Conservation (phyloP, 2,888 invertebrate species). For the Gerris lacustris region DNA sequence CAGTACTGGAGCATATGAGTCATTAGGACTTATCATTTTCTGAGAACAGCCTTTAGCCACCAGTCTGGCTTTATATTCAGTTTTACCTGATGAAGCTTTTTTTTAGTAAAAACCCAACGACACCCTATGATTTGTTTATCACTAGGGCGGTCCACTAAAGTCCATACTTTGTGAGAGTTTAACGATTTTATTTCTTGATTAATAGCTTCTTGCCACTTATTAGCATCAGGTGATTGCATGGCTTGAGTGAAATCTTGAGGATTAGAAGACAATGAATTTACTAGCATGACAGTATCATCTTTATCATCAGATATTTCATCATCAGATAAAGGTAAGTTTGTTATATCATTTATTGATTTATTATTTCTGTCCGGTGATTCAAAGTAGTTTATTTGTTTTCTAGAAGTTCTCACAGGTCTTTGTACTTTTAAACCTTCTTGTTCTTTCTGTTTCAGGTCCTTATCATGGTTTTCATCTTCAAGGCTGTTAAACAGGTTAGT, state of each 20-base stretch:
- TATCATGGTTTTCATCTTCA: not conserved
- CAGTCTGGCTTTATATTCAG: not conserved
- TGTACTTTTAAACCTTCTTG: not conserved
- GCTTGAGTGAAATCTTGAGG: not conserved
- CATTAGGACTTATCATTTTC: not conserved
- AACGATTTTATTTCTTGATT: not conserved
- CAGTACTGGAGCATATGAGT: not conserved
- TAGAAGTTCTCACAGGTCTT: not conserved
- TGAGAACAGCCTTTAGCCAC: not conserved
- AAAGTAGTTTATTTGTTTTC: not conserved
- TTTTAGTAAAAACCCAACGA: constrained; percentile 2
- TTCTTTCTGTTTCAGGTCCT: not conserved
- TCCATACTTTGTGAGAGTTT: not conserved
- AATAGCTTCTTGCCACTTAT: not conserved
- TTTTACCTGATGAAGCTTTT: not conserved
- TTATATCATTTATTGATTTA: not conserved
- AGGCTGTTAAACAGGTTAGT: not conserved
- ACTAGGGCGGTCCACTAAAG: not conserved
- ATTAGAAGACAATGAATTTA: not conserved
- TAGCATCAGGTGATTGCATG: not conserved
- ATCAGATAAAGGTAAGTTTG: not conserved
- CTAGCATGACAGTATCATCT: not conserved
- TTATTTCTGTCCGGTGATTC: not conserved
- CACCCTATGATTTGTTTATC: not conserved
- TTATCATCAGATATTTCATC: not conserved